A percentile compares a stretch with the other conserved stretches of the same genome.
These are phyloP conservation scores for Sinelater perroti DNA, from an alignment of 2,888 invertebrate species.

Conservation along the genomic window DNA sequence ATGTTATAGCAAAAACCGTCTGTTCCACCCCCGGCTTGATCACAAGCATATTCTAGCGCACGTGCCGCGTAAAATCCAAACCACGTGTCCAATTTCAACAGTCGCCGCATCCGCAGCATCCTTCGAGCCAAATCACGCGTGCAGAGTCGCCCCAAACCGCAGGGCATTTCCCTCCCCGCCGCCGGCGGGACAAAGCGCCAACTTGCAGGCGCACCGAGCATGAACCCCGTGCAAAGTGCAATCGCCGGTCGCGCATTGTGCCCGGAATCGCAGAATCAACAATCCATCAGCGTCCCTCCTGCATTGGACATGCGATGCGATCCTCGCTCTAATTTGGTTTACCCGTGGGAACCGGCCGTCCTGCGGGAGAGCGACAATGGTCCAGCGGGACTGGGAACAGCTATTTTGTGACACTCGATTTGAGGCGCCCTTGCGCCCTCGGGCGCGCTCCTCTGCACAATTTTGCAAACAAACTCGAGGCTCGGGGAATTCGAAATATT, in stretches of 20 bases:
- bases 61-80: conserved; percentile 30
- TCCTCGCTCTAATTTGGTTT: conserved; percentile 36
- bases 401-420: neutral
- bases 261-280: conserved; percentile 31
- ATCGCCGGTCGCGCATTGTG: conserved; percentile 28
- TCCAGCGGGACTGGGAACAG: conserved; percentile 18
- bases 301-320: conserved; percentile 36
- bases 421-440: too few species aligned
- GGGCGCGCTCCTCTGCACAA: too few species aligned
- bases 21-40: conserved; percentile 6
- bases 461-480: too few species aligned
- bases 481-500: too few species aligned
- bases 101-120: conserved; percentile 28
- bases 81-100: conserved; percentile 35
- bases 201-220: conserved; percentile 23
- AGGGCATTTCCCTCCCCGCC: conserved; percentile 19
- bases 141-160: conserved; percentile 37
- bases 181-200: conserved; percentile 10
- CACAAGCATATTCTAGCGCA: conserved; percentile 34
- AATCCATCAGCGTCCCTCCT: conserved; percentile 30
- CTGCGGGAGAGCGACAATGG: conserved; percentile 30
- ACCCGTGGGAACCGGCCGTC: conserved; percentile 40
- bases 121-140: conserved; percentile 38
- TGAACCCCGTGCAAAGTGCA: conserved; percentile 32
- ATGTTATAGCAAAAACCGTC: neutral